A percentile compares a stretch with the other conserved stretches of the same genome.
Conservation (phyloP, 2,113 vertebrate genomes). For the Corvus cornix region DNA sequence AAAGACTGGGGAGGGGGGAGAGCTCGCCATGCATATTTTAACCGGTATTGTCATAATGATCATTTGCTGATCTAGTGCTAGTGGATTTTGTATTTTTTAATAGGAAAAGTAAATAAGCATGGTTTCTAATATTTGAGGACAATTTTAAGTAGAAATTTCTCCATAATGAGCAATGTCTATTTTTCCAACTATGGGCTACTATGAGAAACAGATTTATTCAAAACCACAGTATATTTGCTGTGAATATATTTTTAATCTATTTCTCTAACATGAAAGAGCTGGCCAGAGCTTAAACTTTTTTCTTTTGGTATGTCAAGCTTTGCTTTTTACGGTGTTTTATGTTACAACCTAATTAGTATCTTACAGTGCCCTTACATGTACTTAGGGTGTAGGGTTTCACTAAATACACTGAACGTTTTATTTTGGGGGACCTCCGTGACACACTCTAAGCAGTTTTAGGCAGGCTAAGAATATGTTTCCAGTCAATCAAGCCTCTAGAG, state of each 20-base stretch:
- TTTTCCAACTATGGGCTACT: neutral
- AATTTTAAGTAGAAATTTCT: slow-evolving; percentile 30
- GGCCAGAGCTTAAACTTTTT: neutral
- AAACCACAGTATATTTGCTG: slow-evolving; percentile 31
- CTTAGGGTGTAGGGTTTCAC: slow-evolving; percentile 53
- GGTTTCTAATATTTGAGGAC: neutral
- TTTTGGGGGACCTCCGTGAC: slow-evolving; percentile 50
- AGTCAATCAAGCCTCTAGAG: slow-evolving; percentile 58
- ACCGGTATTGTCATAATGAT: neutral
- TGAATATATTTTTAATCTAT: slow-evolving; percentile 53
- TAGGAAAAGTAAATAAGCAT: neutral
- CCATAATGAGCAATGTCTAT: neutral
- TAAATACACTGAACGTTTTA: slow-evolving; percentile 52
- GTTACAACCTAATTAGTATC: slow-evolving; percentile 64
- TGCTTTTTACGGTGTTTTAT: slow-evolving; percentile 69
- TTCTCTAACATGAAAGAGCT: slow-evolving; percentile 56
- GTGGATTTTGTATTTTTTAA: neutral
- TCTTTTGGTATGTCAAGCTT: slow-evolving; percentile 28
- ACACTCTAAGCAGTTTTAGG: slow-evolving; percentile 51
- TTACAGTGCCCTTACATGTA: slow-evolving; percentile 63
- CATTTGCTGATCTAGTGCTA: neutral
- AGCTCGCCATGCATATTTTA: neutral
- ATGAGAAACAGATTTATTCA: slow-evolving; percentile 53
- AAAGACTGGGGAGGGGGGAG: neutral
- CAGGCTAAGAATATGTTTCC: slow-evolving; percentile 49